phyloP scores from a whole-genome alignment of 2,113 vertebrate species.

The Megalops atlanticus region DNA sequence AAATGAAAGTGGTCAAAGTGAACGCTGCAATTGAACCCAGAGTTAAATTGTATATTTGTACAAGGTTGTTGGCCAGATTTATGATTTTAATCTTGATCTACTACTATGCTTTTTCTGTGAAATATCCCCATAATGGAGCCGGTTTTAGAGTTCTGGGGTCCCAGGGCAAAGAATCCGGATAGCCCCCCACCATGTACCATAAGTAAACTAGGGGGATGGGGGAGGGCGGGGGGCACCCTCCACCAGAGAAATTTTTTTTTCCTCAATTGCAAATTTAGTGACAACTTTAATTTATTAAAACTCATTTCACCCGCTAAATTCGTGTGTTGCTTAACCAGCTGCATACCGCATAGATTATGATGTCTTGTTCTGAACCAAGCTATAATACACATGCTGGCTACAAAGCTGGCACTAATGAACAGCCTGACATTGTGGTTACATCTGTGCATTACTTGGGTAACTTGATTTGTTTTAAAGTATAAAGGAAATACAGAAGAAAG shows the following conservation, averaged over 20 bases:
- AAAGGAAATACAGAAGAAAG: not conserved
- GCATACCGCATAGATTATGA: not conserved
- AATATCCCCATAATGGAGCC: not conserved
- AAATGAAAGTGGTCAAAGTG: constrained; percentile 35
- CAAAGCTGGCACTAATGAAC: not conserved
- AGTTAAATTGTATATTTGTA: not conserved
- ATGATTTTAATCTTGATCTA: not conserved
- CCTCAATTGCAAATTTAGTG: no score
- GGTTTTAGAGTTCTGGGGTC: not conserved
- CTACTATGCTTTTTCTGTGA: not conserved
- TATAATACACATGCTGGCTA: not conserved
- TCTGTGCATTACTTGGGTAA: not conserved
- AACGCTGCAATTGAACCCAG: constrained; percentile 13
- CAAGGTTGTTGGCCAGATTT: not conserved
- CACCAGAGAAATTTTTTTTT: no score
- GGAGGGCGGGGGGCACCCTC: not conserved
- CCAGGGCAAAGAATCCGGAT: not conserved
- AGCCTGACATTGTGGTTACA: not conserved
- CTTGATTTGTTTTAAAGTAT: not conserved
- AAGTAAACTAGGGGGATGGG: not conserved
- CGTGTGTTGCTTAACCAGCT: not conserved
- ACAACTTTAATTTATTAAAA: no score
- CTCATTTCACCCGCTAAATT: not conserved
- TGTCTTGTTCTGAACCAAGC: not conserved
- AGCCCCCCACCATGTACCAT: not conserved